Percentiles rank a stretch among this genome's conserved stretches.
phyloP scores from a whole-genome alignment of 2,888 invertebrate species.

The Apoderus coryli region DNA sequence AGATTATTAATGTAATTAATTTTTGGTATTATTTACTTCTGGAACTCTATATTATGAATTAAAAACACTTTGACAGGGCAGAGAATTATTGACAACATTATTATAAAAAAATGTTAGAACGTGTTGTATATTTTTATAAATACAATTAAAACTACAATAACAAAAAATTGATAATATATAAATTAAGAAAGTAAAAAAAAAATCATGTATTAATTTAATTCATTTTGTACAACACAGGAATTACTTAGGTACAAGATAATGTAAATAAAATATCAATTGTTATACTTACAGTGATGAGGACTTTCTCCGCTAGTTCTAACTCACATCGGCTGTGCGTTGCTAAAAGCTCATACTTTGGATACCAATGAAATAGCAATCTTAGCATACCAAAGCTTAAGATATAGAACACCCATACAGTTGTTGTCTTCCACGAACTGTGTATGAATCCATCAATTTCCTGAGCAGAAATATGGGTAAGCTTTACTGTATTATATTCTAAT shows the following conservation, averaged over 20 bases:
- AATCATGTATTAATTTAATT: too few relatives aligned
- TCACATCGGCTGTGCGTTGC: slow-evolving; percentile 55
- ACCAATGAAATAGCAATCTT: slow-evolving; percentile 78
- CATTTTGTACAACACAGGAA: too few relatives aligned
- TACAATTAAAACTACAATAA: too few relatives aligned
- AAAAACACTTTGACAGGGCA: too few relatives aligned
- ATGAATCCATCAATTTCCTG: slow-evolving; percentile 53
- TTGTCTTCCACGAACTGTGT: slow-evolving; percentile 33
- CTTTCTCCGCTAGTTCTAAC: slow-evolving; percentile 59
- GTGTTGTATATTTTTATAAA: too few relatives aligned
- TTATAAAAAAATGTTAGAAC: too few relatives aligned
- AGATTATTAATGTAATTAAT: too few relatives aligned
- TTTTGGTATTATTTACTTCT: too few relatives aligned
- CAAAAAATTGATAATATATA: too few relatives aligned
- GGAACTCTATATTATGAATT: too few relatives aligned
- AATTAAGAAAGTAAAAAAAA: too few relatives aligned
- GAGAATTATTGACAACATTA: too few relatives aligned
- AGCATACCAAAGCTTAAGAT: slow-evolving; percentile 59
- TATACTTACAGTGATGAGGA: slow-evolving; percentile 51
- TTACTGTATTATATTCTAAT: not conserved
- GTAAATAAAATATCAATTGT: slow-evolving; percentile 2
- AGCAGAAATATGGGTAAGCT: slow-evolving; percentile 14
- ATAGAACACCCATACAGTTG: slow-evolving; percentile 44
- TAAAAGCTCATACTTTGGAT: slow-evolving; percentile 60
- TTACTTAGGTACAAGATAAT: not conserved